Evolutionary conservation across 2,113 vertebrate genomes (phyloP).

Genomic region (Tauraco erythrolophus): DNA sequence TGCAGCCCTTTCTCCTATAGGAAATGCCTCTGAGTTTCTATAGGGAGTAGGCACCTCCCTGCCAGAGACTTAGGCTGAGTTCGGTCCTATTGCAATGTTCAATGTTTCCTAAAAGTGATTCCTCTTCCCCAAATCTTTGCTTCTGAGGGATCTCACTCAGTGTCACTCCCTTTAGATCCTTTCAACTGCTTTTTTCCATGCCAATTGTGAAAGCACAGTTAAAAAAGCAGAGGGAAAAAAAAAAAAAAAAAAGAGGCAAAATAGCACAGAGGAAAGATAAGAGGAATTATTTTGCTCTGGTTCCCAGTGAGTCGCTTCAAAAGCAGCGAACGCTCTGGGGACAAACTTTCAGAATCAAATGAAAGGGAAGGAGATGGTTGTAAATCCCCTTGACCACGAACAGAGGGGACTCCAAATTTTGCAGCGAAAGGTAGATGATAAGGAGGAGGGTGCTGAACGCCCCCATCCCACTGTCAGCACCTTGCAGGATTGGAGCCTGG

Average conservation of each 20-base stretch:
- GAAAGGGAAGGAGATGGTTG: not conserved
- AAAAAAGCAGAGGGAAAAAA: not conserved
- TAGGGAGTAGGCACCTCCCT: not conserved
- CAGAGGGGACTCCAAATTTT: rapidly evolving
- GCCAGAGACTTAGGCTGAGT: not conserved
- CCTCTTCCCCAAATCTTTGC: not conserved
- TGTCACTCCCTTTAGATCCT: not conserved
- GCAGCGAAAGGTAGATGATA: not conserved
- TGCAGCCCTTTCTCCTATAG: not conserved
- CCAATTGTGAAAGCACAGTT: not conserved
- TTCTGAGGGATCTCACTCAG: not conserved
- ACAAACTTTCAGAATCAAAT: not conserved
- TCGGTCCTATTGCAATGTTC: not conserved
- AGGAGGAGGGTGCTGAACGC: rapidly evolving
- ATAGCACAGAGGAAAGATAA: not conserved
- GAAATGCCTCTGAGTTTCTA: not conserved
- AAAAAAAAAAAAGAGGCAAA: not conserved
- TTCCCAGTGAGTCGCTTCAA: not conserved
- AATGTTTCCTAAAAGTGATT: not conserved
- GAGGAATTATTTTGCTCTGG: not conserved
- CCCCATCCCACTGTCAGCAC: not conserved
- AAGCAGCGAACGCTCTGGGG: not conserved
- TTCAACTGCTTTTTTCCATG: not conserved
- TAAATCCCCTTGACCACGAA: not conserved
- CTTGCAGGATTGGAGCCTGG: not conserved